Conservation (phyloP, 37 sponge, comb jelly and placozoan species). For the Cliona cf. orientalis region DNA sequence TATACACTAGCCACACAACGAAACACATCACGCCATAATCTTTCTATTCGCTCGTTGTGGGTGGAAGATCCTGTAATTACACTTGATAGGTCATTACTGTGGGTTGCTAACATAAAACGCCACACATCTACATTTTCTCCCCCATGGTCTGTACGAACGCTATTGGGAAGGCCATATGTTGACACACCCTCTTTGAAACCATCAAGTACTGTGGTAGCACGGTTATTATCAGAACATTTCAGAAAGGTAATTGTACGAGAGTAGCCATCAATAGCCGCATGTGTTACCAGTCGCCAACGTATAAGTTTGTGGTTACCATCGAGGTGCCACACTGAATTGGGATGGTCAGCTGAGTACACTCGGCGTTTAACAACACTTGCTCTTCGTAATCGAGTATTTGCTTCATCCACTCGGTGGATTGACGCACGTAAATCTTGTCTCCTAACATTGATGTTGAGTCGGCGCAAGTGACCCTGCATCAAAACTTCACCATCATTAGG, state of each 20-base stretch:
- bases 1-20: slow-evolving; percentile 31
- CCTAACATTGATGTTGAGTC: slow-evolving; percentile 18
- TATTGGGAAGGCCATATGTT: slow-evolving; percentile 22
- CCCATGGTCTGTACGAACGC: slow-evolving; percentile 45
- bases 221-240: slow-evolving; percentile 35
- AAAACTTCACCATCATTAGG: slow-evolving; percentile 55
- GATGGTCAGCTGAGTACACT: slow-evolving; percentile 16
- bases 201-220: slow-evolving; percentile 28
- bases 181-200: slow-evolving; percentile 9
- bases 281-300: slow-evolving; percentile 29
- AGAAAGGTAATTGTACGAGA: slow-evolving; percentile 23
- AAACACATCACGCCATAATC: slow-evolving; percentile 62
- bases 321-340: slow-evolving; percentile 48
- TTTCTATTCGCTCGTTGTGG: slow-evolving; percentile 66
- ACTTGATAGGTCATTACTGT: neutral
- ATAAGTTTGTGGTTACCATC: slow-evolving; percentile 64
- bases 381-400: slow-evolving; percentile 6
- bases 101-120: slow-evolving; percentile 53
- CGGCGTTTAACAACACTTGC: slow-evolving; percentile 16
- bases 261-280: slow-evolving; percentile 46
- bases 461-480: slow-evolving; percentile 2
- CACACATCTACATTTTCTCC: slow-evolving; percentile 49
- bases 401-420: slow-evolving; percentile 59
- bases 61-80: slow-evolving; percentile 48
- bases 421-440: slow-evolving; percentile 19